Base-by-base conservation (phyloP, 2,113 vertebrate genomes). In the Megatriorchis doriae region DNA sequence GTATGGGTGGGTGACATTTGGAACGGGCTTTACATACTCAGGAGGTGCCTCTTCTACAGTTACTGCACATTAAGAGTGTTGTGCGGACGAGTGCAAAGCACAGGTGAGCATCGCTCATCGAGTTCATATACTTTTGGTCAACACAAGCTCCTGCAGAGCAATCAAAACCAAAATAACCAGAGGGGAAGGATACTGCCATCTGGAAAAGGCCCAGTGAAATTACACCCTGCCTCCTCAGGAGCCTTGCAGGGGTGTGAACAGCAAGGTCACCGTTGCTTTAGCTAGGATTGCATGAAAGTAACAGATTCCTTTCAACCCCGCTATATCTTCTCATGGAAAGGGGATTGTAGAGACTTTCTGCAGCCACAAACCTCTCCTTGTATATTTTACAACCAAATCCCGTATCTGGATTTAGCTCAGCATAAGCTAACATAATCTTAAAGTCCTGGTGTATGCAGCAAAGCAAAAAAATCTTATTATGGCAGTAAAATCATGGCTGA, bases 361-460 rank as follows among this genome's bases (percentile, higher is more conserved):
- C 61, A 92, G 66, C 45, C 81, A 94, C 86, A 94, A 84, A 85
- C 77, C 91, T 72, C 68, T 86, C 68, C 88, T 88, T 95, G 90
- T 94, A 58, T n/a, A 93, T 85, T 95, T 94, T 94, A 96, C 81
- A 94, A 95, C 82, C 67, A 93, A 95, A 96, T 94, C 91, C 80
- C 0, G 0, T 72, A 91, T 84, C 84, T 94, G 94, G 83, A 84
- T 94, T 97, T 93, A 97, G 96, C 73, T 90, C 73, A 89, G 84
- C 34, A 2, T 87, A 96, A 96, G 26, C 86, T 79, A 94, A 74
- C 81, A 40, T 91, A 96, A 94, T 90, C 96, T 95, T 88, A 81
- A 96, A 94, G 91, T 95, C 83, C 66, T 91, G 91, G 88, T 93
- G 72, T 81, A 83, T 53, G 90, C 65, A 84, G 90, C 56, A 92